Percentiles rank a stretch among this genome's conserved stretches.
Conservation (phyloP, 2,113 vertebrate species). For the Psophia crepitans region DNA sequence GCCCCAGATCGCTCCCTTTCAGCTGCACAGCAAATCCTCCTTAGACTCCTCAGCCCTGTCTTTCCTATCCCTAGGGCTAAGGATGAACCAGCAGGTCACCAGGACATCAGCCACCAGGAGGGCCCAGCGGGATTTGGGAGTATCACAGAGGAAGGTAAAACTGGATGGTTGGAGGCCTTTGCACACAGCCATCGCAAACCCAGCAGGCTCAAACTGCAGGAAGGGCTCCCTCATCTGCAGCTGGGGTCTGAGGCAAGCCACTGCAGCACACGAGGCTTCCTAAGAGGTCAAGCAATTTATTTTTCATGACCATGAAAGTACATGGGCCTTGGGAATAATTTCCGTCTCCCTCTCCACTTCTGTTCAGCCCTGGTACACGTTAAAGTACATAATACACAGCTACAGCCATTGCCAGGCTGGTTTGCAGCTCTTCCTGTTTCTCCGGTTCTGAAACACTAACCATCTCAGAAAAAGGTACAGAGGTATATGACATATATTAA, state of each 20-base stretch:
- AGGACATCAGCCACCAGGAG: neutral
- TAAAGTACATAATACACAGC: neutral
- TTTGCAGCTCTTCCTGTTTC: neutral
- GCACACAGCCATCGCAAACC: neutral
- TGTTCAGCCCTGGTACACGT: neutral
- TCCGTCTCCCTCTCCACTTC: neutral
- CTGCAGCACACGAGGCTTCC: neutral
- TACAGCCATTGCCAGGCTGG: neutral
- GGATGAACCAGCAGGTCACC: neutral
- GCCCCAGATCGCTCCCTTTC: neutral
- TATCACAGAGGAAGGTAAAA: neutral
- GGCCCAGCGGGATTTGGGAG: neutral
- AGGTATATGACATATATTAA: neutral
- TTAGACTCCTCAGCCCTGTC: neutral
- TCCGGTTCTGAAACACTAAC: neutral
- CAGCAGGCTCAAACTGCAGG: neutral
- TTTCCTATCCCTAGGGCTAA: neutral
- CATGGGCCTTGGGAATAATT: neutral
- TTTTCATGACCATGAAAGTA: neutral
- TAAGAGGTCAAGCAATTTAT: slow-evolving; percentile 11
- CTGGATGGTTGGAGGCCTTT: neutral
- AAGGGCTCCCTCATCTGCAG: neutral
- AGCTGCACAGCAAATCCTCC: neutral
- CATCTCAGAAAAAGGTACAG: neutral
- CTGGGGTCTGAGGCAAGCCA: neutral